phyloP scores from a whole-genome alignment of 2,113 vertebrate species.

The Loxodonta africana region DNA sequence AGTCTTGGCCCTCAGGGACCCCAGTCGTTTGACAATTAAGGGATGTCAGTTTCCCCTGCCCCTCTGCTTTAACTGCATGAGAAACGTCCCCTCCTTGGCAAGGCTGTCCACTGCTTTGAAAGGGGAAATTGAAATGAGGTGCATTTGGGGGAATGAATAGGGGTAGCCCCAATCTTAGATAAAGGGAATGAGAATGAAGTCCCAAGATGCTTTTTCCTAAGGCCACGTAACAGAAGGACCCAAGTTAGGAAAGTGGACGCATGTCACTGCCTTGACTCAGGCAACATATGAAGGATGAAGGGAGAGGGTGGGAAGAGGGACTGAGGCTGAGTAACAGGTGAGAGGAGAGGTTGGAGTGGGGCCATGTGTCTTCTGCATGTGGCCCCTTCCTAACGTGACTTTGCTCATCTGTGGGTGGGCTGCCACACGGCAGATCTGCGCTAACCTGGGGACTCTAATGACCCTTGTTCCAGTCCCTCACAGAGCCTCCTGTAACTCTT shows the following conservation, averaged over 20 bases:
- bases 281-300: accelerated
- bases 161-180: neutral
- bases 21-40: slow-evolving; percentile 57
- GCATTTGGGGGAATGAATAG: neutral
- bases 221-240: neutral
- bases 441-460: neutral
- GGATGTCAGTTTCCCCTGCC: neutral
- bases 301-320: neutral
- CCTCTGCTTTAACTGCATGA: slow-evolving; percentile 37
- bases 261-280: neutral
- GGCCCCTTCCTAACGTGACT: accelerated
- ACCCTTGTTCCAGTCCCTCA: neutral
- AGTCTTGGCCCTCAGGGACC: neutral
- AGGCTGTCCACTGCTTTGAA: slow-evolving; percentile 39
- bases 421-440: neutral
- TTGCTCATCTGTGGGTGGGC: neutral
- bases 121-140: slow-evolving; percentile 47
- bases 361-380: accelerated
- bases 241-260: neutral
- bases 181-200: slow-evolving; percentile 7
- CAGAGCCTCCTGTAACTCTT: neutral
- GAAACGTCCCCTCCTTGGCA: slow-evolving; percentile 60
- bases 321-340: neutral
- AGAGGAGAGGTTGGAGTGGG: neutral
- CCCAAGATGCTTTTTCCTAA: slow-evolving; percentile 26